Percentiles rank a stretch among this genome's conserved stretches.
Conservation (phyloP, 2,888 invertebrate genomes). For the Melinaea menophilus region DNA sequence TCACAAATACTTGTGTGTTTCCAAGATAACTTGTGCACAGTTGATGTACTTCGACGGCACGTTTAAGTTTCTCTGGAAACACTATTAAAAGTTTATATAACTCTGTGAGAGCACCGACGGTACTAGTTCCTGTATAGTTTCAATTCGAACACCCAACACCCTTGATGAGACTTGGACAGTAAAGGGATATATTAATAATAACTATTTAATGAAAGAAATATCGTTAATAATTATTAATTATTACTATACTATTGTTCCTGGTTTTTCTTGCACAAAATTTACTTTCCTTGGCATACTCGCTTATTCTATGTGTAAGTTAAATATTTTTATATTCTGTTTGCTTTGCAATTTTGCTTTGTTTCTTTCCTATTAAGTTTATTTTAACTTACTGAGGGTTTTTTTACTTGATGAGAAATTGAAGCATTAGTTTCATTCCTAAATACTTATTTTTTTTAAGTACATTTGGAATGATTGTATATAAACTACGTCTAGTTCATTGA, state of each 20-base stretch:
- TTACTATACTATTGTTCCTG: no score
- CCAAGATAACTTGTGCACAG: constrained; percentile 34
- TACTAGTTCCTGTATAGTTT: constrained; percentile 55
- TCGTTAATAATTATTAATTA: not conserved
- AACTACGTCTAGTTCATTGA: constrained; percentile 8
- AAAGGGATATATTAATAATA: not conserved
- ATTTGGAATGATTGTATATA: no score
- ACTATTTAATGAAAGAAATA: no score
- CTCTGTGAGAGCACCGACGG: constrained; percentile 57
- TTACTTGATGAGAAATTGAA: no score
- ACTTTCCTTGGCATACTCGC: no score
- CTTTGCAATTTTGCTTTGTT: no score
- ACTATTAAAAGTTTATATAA: constrained; percentile 71
- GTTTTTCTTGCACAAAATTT: no score
- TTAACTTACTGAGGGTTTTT: constrained; percentile 28
- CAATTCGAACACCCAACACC: constrained; percentile 17
- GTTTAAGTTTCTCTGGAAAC: constrained; percentile 35
- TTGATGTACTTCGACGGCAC: constrained; percentile 35
- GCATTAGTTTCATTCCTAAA: no score
- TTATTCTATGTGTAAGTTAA: no score
- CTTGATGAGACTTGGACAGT: constrained; percentile 16
- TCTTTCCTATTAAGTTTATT: constrained; percentile 24
- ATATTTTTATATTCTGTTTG: no score
- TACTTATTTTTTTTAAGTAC: no score
- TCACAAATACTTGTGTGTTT: constrained; percentile 10